phyloP scores from a whole-genome alignment of 2,888 invertebrate species.

The Cistogaster globosa region DNA sequence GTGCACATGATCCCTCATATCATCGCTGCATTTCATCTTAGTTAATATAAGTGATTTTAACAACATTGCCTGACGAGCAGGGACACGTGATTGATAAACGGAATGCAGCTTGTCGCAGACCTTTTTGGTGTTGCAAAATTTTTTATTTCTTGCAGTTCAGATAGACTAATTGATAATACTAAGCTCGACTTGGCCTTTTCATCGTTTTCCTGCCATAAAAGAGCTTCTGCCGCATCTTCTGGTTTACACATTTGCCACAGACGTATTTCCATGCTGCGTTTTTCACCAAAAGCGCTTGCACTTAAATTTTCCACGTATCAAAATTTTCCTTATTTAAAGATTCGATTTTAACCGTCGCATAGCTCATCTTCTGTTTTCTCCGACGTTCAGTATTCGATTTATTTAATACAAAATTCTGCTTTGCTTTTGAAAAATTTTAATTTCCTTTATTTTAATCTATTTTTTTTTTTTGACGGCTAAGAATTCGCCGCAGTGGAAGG shows the following conservation, averaged over 20 bases:
- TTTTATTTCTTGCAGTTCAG: conserved; percentile 61
- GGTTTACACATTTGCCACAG: conserved; percentile 24
- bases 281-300: conserved; percentile 29
- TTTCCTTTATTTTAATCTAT: no score
- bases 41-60: conserved; percentile 4
- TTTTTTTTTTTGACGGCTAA: no score
- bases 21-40: background rate
- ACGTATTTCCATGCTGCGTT: conserved; percentile 55
- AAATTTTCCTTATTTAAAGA: conserved; percentile 37
- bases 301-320: conserved; percentile 51
- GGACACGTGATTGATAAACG: conserved; percentile 5
- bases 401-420: no score
- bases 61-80: conserved; percentile 52
- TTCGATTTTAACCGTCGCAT: conserved; percentile 37
- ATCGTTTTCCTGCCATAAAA: conserved; percentile 36
- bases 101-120: background rate
- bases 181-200: conserved; percentile 58
- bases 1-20: no score
- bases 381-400: no score
- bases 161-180: conserved; percentile 46
- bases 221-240: background rate
- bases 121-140: conserved; percentile 32
- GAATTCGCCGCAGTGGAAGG: no score
- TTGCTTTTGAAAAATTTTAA: no score
- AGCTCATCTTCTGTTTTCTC: conserved; percentile 31